A percentile compares a stretch with the other conserved stretches of the same genome.
These are phyloP conservation scores for Actenoides lindsayi DNA, from an alignment of 2,113 vertebrate genomes.

Conservation along the genomic window DNA sequence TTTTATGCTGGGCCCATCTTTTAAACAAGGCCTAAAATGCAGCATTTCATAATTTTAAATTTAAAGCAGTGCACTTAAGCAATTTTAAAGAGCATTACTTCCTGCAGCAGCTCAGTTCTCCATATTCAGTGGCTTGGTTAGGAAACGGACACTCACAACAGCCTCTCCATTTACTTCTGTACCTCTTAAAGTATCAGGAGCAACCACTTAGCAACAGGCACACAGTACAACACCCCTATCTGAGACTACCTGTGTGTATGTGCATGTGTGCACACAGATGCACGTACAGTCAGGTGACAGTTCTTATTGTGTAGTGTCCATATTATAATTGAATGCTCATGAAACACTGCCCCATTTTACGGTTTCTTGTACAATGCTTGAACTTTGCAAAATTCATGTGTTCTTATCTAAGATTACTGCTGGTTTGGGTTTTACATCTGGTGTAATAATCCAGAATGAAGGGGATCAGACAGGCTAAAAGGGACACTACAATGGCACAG, in stretches of 20 bases:
- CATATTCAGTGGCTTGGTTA: neutral
- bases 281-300: neutral
- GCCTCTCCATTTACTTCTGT: neutral
- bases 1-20: neutral
- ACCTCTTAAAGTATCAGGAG: neutral
- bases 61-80: neutral
- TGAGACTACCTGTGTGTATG: neutral
- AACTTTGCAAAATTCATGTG: neutral
- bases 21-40: neutral
- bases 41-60: neutral
- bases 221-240: neutral
- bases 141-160: rapidly evolving
- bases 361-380: neutral
- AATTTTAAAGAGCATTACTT: neutral
- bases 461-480: neutral
- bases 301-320: neutral
- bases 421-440: neutral
- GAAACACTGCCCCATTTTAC: neutral
- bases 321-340: neutral
- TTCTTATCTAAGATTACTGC: neutral
- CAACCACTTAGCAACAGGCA: neutral
- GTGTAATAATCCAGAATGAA: neutral
- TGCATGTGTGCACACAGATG: rapidly evolving
- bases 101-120: neutral
- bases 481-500: rapidly evolving